Evolutionary conservation across 1,140 invertebrate genomes (phyloP).

Genomic region (Whitmania pigra): DNA sequence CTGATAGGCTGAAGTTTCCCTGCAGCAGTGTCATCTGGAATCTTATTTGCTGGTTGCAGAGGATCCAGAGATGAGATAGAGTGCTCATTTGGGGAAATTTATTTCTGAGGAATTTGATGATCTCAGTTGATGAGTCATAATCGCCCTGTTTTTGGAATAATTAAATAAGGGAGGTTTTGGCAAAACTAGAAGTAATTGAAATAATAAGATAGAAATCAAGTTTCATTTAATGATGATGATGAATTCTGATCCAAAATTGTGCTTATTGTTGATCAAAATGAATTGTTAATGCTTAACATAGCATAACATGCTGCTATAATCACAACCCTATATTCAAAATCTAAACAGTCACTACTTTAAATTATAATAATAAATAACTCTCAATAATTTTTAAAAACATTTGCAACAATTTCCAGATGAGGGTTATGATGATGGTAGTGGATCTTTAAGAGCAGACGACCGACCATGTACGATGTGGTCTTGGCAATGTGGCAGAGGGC

Average conservation of each 20-base stretch:
- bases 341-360: not conserved
- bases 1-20: not conserved
- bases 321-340: too few species aligned
- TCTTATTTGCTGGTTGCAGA: constrained; percentile 2
- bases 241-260: not conserved
- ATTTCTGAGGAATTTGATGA: not conserved
- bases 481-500: constrained; percentile 58
- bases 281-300: too few species aligned
- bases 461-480: constrained; percentile 49
- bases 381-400: not conserved
- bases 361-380: not conserved
- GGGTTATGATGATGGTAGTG: not conserved
- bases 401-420: too few species aligned
- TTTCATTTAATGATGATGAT: not conserved
- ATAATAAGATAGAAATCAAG: too few species aligned
- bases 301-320: too few species aligned
- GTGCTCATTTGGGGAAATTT: constrained; percentile 13
- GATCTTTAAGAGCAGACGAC: not conserved
- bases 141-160: not conserved
- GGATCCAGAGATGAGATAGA: not conserved
- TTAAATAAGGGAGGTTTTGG: too few species aligned
- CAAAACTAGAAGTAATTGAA: too few species aligned
- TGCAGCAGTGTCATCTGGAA: not conserved
- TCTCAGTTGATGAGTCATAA: not conserved
- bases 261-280: not conserved